Conservation (phyloP, 2,797 vertebrate genomes). For the Poecilia wingei region DNA sequence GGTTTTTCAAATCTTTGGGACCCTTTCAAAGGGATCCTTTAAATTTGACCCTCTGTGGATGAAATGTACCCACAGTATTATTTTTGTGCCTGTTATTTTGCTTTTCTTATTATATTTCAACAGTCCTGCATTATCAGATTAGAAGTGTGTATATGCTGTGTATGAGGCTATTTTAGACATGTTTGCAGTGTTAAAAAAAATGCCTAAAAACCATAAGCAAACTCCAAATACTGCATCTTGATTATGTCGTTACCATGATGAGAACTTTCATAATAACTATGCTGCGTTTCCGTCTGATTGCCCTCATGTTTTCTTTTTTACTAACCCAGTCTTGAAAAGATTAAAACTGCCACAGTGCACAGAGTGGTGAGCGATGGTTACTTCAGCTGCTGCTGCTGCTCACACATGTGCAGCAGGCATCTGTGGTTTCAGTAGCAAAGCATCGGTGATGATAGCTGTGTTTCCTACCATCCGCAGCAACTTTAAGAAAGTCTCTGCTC, state of each 20-base stretch:
- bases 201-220: neutral
- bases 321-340: neutral
- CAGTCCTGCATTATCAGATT: neutral
- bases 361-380: neutral
- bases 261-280: neutral
- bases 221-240: neutral
- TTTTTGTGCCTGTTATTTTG: neutral
- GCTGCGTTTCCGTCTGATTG: neutral
- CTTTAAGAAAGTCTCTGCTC: neutral
- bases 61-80: neutral
- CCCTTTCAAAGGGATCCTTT: no score
- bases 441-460: neutral
- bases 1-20: no score
- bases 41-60: neutral
- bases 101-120: slow-evolving; percentile 1
- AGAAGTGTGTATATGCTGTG: neutral
- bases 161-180: neutral
- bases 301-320: neutral
- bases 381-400: neutral
- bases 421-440: neutral
- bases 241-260: neutral
- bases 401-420: neutral
- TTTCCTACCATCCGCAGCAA: neutral
- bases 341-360: neutral
- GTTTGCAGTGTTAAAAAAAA: neutral